Percentiles rank a stretch among this genome's conserved stretches.
phyloP scores from a whole-genome alignment of 35 echinoderm and acorn worm genomes.

The Apostichopus parvimensis region DNA sequence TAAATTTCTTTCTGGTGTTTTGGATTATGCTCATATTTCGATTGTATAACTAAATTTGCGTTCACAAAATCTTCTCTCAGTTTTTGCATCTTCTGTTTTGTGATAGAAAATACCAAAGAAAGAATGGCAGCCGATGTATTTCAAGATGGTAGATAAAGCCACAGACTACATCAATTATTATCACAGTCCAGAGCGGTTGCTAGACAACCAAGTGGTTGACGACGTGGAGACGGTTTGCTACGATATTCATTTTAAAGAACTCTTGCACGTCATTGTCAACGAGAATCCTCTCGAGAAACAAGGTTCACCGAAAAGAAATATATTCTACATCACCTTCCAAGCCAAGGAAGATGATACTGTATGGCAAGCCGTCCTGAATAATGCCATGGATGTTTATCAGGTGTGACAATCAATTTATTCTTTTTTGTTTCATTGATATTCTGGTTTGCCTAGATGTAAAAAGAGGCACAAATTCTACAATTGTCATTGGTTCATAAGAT shows the following conservation, averaged over 20 bases:
- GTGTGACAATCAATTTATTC: slow-evolving; percentile 17
- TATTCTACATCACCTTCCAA: slow-evolving; percentile 82
- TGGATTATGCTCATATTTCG: no score
- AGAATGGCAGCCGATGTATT: slow-evolving; percentile 65
- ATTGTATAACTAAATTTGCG: no score
- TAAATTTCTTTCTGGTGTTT: no score
- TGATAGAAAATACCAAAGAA: slow-evolving; percentile 70
- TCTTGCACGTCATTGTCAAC: slow-evolving; percentile 82
- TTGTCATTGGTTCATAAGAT: no score
- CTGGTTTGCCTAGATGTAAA: no score
- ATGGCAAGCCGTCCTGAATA: slow-evolving; percentile 72
- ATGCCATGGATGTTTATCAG: slow-evolving; percentile 80
- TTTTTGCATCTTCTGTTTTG: not conserved
- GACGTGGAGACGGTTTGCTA: slow-evolving; percentile 47
- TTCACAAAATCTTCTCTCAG: no score
- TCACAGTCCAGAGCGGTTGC: slow-evolving; percentile 52
- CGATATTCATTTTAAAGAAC: slow-evolving; percentile 75
- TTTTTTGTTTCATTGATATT: no score
- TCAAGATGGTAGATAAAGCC: slow-evolving; percentile 53
- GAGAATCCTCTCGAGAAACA: slow-evolving; percentile 63
- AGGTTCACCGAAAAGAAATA: slow-evolving; percentile 40
- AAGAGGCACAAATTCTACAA: no score
- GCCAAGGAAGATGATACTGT: slow-evolving; percentile 80
- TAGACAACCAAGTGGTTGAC: not conserved
- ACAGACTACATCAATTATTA: slow-evolving; percentile 68